These are phyloP conservation scores for Copidosoma aretas DNA, from an alignment of 2,888 invertebrate genomes.

Conservation along the genomic window DNA sequence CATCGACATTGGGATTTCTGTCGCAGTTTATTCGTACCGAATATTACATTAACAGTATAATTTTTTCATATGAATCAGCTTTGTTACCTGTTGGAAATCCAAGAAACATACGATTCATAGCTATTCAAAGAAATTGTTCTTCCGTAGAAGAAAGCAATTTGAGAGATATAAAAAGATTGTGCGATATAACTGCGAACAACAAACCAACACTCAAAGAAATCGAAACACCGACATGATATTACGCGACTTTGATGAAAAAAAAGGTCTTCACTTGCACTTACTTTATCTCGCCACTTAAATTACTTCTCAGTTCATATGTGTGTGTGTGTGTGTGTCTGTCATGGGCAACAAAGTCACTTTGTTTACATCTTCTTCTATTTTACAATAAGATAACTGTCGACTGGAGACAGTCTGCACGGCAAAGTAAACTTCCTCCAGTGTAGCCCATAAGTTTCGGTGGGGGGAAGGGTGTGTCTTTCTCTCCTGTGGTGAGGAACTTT, in stretches of 20 bases:
- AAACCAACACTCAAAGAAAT: conserved; percentile 3
- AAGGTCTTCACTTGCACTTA: conserved; percentile 10
- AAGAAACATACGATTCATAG: not conserved
- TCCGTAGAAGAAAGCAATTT: not conserved
- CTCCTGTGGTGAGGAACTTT: conserved; percentile 34
- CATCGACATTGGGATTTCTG: not conserved
- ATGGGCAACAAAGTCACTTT: conserved; percentile 6
- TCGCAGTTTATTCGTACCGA: conserved; percentile 7
- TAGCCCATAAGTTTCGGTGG: conserved; percentile 19
- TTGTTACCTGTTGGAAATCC: not conserved
- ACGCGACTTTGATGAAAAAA: not conserved
- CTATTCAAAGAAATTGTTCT: not conserved
- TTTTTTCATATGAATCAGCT: not conserved
- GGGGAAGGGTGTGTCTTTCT: conserved; percentile 10
- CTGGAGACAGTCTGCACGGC: not conserved
- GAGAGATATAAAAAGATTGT: conserved; percentile 2
- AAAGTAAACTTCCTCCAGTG: conserved; percentile 14
- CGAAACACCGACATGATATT: conserved; percentile 6
- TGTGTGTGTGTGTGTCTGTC: conserved; percentile 11
- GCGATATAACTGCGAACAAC: conserved; percentile 17
- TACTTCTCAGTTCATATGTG: conserved; percentile 13
- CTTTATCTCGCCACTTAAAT: conserved; percentile 15
- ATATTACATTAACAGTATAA: not conserved
- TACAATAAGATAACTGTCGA: conserved; percentile 18
- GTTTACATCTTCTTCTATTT: conserved; percentile 5